Evolutionary conservation across 2,797 vertebrate genomes (phyloP).

Genomic region (Myotis myotis): DNA sequence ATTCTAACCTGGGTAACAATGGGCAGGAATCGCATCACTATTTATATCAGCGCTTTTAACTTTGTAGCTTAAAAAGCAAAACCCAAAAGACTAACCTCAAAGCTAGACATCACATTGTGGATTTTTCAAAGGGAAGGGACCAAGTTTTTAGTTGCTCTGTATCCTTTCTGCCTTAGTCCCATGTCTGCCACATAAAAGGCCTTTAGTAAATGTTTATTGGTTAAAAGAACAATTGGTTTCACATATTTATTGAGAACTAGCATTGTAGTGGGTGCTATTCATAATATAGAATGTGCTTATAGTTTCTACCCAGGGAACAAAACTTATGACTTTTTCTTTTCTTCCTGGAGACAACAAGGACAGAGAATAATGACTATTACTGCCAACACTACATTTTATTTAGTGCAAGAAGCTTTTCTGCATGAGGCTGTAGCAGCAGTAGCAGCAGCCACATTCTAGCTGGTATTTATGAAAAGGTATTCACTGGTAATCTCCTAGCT

Average conservation of each 20-base stretch:
- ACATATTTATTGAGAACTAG: constrained; percentile 15
- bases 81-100: not conserved
- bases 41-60: not conserved
- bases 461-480: not conserved
- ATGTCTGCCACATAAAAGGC: not conserved
- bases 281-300: constrained; percentile 14
- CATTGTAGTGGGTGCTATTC: not conserved
- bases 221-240: constrained; percentile 2
- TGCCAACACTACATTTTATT: not conserved
- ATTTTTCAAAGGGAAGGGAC: not conserved
- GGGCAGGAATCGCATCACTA: not conserved
- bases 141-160: constrained; percentile 37
- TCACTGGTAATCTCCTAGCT: not conserved
- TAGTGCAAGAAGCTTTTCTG: not conserved
- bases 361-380: not conserved
- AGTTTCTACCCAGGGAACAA: not conserved
- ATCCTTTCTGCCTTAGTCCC: not conserved
- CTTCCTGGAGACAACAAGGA: constrained; percentile 16
- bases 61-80: not conserved
- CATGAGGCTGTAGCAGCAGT: no score
- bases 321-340: constrained; percentile 42
- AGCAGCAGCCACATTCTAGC: not conserved
- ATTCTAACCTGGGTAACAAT: not conserved
- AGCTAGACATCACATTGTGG: not conserved
- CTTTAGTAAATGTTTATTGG: constrained; percentile 8